These are phyloP conservation scores for Xylophagus ater DNA, from an alignment of 2,888 invertebrate genomes.

Conservation along the genomic window DNA sequence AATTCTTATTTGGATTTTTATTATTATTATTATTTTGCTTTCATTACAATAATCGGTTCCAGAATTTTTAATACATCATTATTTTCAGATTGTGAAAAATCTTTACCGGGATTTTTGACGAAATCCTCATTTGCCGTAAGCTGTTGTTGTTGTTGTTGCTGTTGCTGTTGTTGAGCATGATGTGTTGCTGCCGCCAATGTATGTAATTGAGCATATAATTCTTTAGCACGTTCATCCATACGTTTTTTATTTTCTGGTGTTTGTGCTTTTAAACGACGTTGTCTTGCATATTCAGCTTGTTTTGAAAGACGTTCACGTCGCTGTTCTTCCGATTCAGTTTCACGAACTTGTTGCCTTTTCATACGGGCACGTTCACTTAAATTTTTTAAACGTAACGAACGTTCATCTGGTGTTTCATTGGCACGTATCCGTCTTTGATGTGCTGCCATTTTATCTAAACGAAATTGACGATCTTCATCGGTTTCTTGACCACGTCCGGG, in stretches of 20 bases:
- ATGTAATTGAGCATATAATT: constrained; percentile 31
- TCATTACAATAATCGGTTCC: constrained; percentile 40
- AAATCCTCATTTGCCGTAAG: constrained; percentile 18
- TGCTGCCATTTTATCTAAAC: constrained; percentile 37
- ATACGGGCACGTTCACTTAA: constrained; percentile 35
- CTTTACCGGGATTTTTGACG: constrained; percentile 26
- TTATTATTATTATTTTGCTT: constrained; percentile 38
- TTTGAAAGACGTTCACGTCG: constrained; percentile 33
- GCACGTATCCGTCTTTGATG: constrained; percentile 35
- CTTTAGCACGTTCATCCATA: constrained; percentile 26
- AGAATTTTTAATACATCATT: constrained; percentile 39
- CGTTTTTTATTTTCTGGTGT: constrained; percentile 27
- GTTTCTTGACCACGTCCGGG: constrained; percentile 34
- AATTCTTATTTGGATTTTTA: too few species aligned
- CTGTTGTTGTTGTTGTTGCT: constrained; percentile 20
- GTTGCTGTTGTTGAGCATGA: constrained; percentile 17
- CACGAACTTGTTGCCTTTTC: constrained; percentile 34
- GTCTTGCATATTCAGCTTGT: constrained; percentile 37
- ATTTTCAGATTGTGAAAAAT: constrained; percentile 31
- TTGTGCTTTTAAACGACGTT: constrained; percentile 34
- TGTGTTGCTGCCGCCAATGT: constrained; percentile 12
- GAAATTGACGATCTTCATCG: constrained; percentile 34
- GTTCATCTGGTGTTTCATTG: constrained; percentile 36
- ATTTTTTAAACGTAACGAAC: constrained; percentile 31
- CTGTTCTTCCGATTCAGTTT: constrained; percentile 32